Evolutionary conservation across 2,797 vertebrate genomes (phyloP).

Genomic region (Adelosebastes latens): DNA sequence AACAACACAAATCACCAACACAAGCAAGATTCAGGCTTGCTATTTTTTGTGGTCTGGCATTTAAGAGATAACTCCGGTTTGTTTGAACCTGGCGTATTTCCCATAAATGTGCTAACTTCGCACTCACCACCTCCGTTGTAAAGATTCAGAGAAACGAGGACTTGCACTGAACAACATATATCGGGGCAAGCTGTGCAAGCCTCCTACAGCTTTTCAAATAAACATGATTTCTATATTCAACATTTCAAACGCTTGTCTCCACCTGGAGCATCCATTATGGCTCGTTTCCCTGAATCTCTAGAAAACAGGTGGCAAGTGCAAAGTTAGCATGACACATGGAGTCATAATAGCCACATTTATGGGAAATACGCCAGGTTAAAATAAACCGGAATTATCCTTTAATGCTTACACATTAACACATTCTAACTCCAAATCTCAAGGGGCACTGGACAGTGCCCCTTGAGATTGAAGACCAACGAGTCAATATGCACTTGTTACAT

Average conservation of each 20-base stretch:
- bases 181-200: not conserved
- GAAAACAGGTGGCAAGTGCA: not conserved
- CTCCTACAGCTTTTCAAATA: not conserved
- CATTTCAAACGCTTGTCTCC: not conserved
- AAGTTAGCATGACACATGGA: not conserved
- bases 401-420: not conserved
- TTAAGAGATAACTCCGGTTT: not conserved
- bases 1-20: not conserved
- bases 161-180: not conserved
- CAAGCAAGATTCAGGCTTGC: not conserved
- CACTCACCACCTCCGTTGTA: not conserved
- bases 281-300: not conserved
- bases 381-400: not conserved
- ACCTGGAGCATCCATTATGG: not conserved
- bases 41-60: not conserved
- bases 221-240: not conserved
- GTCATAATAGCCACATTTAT: not conserved
- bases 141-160: not conserved
- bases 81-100: not conserved
- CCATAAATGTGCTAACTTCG: not conserved
- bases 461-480: no score
- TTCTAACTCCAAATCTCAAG: no score
- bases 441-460: no score
- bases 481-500: no score
- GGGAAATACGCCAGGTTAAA: not conserved